Base-by-base conservation (phyloP, 1,140 invertebrate species). In the Drosophila biarmipes region DNA sequence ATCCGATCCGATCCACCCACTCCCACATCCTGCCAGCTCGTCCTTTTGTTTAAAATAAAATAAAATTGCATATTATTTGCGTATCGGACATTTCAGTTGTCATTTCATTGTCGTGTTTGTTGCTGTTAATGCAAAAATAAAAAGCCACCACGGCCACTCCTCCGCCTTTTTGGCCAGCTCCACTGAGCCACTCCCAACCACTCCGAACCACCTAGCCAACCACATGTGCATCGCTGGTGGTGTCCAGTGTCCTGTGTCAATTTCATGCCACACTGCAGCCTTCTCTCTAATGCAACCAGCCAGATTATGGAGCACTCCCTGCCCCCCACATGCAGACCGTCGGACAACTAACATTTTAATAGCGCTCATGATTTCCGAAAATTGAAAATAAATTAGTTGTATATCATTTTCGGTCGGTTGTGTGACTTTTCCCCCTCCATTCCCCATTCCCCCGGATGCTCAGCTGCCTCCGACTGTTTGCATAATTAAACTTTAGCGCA, bases 61-160 rank as follows among this genome's bases (percentile, higher is more conserved):
- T 89, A 90, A 89, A 82, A 89, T 89, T 84, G 76, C 80, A 87
- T 89, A 90, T 90, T 90, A 89, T 91, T 84, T 85, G 84, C 85
- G 80, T 74, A 90, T 90, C 90, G 84, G 78, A 81, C 85, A 73
- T 86, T 91, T 91, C 90, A 90, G 90, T 86, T 91, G 89, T 91
- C 89, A 91, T 81, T 90, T 91, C 73, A 89, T 89, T 89, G 85
- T 90, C 80, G 80, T 89, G 64, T 90, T 89, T 89, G 84, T 87
- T 87, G 84, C 85, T 87, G 84, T 87, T 87, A 89, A 89, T 87
- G 84, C 85, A 87, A 73, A 84, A 87, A 87, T 89, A 87, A 87
- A 87, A 82, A 87, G 74, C 84, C 84, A 54, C 74, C 81, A 19
- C 24, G 10, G 8, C 38, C 45, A 40, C 38, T 43, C 17, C 19